These are phyloP conservation scores for Excalfactoria chinensis DNA, from an alignment of 2,113 vertebrate species.

Conservation along the genomic window DNA sequence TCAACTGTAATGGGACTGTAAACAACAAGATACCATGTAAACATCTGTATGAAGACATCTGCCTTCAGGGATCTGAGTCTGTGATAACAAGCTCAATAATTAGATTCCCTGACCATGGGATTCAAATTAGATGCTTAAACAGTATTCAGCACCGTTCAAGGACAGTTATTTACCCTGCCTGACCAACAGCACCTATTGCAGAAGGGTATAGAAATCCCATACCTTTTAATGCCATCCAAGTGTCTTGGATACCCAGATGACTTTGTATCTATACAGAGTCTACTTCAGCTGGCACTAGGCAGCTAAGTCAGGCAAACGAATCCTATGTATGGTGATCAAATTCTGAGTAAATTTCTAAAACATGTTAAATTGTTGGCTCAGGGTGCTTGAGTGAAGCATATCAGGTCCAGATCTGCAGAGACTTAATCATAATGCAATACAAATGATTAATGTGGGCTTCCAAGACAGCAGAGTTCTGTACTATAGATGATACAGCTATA, in stretches of 20 bases:
- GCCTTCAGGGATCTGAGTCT: not conserved
- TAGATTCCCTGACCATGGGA: not conserved
- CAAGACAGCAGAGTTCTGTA: not conserved
- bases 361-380: not conserved
- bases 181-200: not conserved
- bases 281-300: not conserved
- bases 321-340: not conserved
- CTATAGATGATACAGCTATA: not conserved
- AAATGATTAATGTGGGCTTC: not conserved
- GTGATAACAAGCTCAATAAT: not conserved
- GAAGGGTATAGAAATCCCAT: fast-evolving
- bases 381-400: not conserved
- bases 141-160: not conserved
- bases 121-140: not conserved
- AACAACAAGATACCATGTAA: not conserved
- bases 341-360: not conserved
- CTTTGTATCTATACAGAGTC: not conserved
- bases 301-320: not conserved
- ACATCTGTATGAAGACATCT: not conserved
- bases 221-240: not conserved
- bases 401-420: not conserved
- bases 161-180: not conserved
- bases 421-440: not conserved
- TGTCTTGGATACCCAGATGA: not conserved
- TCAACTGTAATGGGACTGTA: not conserved